Evolutionary conservation across 2,797 vertebrate genomes (phyloP).

Genomic region (Sebastes alutus): DNA sequence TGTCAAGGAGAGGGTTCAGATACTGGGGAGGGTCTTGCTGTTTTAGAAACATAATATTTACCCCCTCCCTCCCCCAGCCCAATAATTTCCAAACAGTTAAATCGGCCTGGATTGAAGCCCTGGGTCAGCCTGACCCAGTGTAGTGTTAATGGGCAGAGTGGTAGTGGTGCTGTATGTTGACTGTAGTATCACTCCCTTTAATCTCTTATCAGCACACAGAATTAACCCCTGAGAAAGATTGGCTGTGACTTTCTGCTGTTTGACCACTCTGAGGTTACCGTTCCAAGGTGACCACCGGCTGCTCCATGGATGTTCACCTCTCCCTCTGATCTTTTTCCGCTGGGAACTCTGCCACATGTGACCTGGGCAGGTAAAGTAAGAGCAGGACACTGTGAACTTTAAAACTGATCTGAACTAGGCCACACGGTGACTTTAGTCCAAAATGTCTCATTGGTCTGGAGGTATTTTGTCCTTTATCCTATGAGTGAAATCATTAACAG

Average conservation of each 20-base stretch:
- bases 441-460: conserved; percentile 29
- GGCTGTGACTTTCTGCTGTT: conserved; percentile 73
- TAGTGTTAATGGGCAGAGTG: background rate
- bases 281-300: conserved; percentile 55
- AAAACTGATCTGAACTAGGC: background rate
- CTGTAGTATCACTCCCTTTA: conserved; percentile 14
- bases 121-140: background rate
- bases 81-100: background rate
- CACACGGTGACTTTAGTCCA: background rate
- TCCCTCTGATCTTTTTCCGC: conserved; percentile 60
- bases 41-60: background rate
- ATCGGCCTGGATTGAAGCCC: background rate
- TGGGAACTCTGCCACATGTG: conserved; percentile 76
- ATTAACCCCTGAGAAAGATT: conserved; percentile 61
- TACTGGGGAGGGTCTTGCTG: background rate
- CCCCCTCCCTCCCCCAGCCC: background rate
- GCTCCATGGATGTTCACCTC: conserved; percentile 21
- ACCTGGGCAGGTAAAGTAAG: conserved; percentile 29
- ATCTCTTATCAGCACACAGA: conserved; percentile 52
- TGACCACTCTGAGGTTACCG: conserved; percentile 47
- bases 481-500: conserved; percentile 60
- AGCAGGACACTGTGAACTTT: background rate
- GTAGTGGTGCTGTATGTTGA: background rate
- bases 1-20: background rate
- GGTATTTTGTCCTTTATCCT: conserved; percentile 43